Evolutionary conservation across 2,797 vertebrate genomes (phyloP), one percentile per base, ranked within the genome.

Genomic region (Falco naumanni): DNA sequence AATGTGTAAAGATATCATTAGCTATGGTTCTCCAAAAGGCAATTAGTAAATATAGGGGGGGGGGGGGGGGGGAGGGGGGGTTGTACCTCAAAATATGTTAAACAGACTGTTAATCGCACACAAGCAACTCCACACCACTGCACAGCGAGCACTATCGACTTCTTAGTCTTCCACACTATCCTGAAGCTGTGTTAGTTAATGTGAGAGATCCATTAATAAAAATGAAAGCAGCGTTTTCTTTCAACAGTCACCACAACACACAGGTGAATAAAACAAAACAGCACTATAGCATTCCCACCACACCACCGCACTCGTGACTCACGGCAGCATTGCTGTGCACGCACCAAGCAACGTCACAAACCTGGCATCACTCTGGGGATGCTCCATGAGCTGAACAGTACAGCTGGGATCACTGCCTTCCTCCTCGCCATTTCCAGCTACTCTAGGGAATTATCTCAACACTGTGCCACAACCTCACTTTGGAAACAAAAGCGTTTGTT

Each of bases 321-420:
- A 3, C 5, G 22, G 50, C 26, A 41, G 26, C 28, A 34, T 9
- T 0, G 0, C 37, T n/a, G 69, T 3, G 17, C 47, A 29, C 1
- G 0, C n/a, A 51, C 28, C 0, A 1, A 72, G 26, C 2, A 2
- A 19, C 4, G 2, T n/a, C 56, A 16, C 39, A 43, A 29, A 31
- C 34, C 17, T 13, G 16, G 25, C 1, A 0, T 34, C 11, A 4
- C n/a, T 33, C 54, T 16, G 45, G 10, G 41, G 19, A 29, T 47
- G 29, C 19, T n/a, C 54, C 1, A 1, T 9, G 29, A 65, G 57
- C 34, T 14, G 37, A 18, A 45, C 2, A 2, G 34, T 11, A 15
- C 0, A 0, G 28, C 5, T 59, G 39, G 9, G 10, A 37, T 11
- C 28, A 9, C 50, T 26, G 28, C 33, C 43, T 25, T 74, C 57